Conservation (phyloP, 1,140 invertebrate species). For the Drosophila serrata region DNA sequence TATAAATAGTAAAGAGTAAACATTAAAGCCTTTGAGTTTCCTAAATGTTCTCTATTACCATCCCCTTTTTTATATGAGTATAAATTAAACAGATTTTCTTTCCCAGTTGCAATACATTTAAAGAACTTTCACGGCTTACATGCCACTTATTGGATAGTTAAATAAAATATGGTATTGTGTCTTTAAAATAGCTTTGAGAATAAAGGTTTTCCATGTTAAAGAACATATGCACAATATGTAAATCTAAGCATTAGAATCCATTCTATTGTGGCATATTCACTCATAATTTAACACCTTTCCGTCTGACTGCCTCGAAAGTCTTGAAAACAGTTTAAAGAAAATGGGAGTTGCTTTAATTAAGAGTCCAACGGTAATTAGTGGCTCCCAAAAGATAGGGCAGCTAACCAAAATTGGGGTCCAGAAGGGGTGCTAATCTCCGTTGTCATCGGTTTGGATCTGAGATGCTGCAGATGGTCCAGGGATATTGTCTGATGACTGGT, state of each 20-base stretch:
- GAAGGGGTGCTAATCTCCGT: slow-evolving; percentile 58
- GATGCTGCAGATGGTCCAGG: slow-evolving; percentile 34
- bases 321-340: slow-evolving; percentile 35
- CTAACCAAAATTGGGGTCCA: slow-evolving; percentile 13
- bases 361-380: slow-evolving; percentile 53
- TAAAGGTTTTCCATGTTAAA: no score
- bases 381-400: slow-evolving; percentile 34
- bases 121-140: no score
- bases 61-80: no score
- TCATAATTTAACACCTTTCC: slow-evolving; percentile 40
- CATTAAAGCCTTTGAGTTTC: neutral
- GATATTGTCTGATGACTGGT: slow-evolving; percentile 29
- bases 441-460: slow-evolving; percentile 61
- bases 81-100: no score
- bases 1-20: neutral
- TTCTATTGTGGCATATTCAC: neutral
- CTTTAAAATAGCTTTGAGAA: no score
- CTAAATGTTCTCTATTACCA: neutral
- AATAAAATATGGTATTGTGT: no score
- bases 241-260: no score
- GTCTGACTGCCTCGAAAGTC: slow-evolving; percentile 25
- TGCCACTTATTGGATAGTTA: no score
- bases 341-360: slow-evolving; percentile 29
- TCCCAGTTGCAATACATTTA: no score
- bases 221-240: no score